Conservation (phyloP, 2,888 invertebrate genomes). For the Cremastinae sp. region DNA sequence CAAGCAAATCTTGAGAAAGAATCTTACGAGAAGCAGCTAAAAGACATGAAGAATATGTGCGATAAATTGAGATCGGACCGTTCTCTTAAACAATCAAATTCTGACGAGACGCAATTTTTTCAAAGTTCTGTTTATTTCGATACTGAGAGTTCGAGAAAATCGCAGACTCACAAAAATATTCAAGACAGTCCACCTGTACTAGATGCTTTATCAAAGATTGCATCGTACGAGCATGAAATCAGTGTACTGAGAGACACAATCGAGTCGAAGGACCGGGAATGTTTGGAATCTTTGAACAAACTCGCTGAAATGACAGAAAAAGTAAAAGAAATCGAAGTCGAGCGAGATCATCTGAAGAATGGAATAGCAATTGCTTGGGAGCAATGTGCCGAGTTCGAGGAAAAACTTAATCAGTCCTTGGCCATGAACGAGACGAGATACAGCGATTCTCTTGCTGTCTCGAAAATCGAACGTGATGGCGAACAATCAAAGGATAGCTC, state of each 20-base stretch:
- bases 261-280: constrained; percentile 67
- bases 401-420: constrained; percentile 71
- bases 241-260: constrained; percentile 63
- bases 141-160: constrained; percentile 44
- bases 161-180: constrained; percentile 37
- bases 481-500: constrained; percentile 24
- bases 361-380: constrained; percentile 75
- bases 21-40: constrained; percentile 77
- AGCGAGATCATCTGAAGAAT: constrained; percentile 71
- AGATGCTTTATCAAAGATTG: constrained; percentile 37
- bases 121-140: constrained; percentile 62
- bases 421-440: constrained; percentile 57
- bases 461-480: constrained; percentile 21
- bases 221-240: constrained; percentile 67
- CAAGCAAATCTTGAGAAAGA: constrained; percentile 71
- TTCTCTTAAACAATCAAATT: constrained; percentile 39
- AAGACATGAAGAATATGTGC: constrained; percentile 75
- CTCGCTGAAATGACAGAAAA: constrained; percentile 66
- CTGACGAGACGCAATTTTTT: constrained; percentile 53
- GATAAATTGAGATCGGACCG: constrained; percentile 73
- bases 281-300: constrained; percentile 62
- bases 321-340: constrained; percentile 66
- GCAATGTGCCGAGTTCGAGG: constrained; percentile 75
- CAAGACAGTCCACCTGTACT: constrained; percentile 23
- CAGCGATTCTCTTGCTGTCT: constrained; percentile 39